Evolutionary conservation across 2,888 invertebrate species (phyloP).

Genomic region (Leucophenga maculata): DNA sequence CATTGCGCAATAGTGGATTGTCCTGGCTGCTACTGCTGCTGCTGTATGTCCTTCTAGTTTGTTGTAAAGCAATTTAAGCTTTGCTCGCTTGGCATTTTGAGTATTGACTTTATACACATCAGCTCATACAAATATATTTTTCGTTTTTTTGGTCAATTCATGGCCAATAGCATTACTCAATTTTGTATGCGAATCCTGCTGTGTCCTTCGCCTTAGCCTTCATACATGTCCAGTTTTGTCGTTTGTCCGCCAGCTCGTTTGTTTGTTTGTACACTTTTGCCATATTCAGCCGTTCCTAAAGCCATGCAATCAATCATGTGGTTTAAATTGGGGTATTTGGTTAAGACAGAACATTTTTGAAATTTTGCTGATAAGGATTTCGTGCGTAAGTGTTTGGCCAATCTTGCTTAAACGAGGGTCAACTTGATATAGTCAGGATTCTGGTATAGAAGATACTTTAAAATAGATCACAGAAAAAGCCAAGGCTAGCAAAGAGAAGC

Average conservation of each 20-base stretch:
- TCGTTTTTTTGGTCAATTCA: slow-evolving; percentile 6
- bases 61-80: slow-evolving; percentile 8
- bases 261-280: neutral
- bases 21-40: neutral
- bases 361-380: slow-evolving; percentile 45
- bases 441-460: too few species aligned
- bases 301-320: slow-evolving; percentile 59
- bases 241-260: neutral
- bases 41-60: neutral
- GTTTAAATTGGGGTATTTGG: slow-evolving; percentile 64
- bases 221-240: too few species aligned
- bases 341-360: slow-evolving; percentile 55
- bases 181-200: too few species aligned
- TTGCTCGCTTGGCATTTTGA: neutral
- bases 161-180: neutral
- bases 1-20: slow-evolving; percentile 45
- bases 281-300: neutral
- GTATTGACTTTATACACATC: slow-evolving; percentile 10
- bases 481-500: too few species aligned
- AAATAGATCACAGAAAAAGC: too few species aligned
- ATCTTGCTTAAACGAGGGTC: too few species aligned
- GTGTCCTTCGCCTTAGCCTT: neutral
- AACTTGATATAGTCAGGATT: too few species aligned
- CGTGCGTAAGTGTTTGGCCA: slow-evolving; percentile 39
- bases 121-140: too few species aligned